Evolutionary conservation across 2,888 invertebrate species (phyloP).

Genomic region (Esperia sulphurella): DNA sequence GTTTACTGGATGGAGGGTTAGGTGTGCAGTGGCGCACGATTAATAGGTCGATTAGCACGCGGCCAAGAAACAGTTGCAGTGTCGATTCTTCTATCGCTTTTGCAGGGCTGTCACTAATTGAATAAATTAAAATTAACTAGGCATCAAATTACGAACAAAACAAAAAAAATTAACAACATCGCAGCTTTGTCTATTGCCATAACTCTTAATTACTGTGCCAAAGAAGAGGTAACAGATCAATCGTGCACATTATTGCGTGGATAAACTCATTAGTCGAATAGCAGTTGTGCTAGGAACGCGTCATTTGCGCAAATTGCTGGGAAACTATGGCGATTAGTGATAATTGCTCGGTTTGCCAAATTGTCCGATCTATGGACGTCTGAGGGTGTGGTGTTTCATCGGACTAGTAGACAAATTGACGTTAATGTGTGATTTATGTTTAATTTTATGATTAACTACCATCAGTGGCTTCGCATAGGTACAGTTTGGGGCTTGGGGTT

Average conservation of each 20-base stretch:
- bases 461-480: no score
- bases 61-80: conserved; percentile 47
- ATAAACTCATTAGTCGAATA: conserved; percentile 55
- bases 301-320: conserved; percentile 59
- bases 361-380: conserved; percentile 39
- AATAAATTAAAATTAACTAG: not conserved
- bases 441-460: no score
- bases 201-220: not conserved
- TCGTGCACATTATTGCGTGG: conserved; percentile 39
- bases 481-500: no score
- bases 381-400: conserved; percentile 1
- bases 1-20: conserved; percentile 25
- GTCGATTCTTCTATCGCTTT: conserved; percentile 48
- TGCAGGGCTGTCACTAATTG: conserved; percentile 38
- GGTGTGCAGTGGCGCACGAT: conserved; percentile 35
- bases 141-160: no score
- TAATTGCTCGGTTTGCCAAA: conserved; percentile 63
- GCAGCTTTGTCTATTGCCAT: no score
- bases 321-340: conserved; percentile 62
- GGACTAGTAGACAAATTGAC: not conserved
- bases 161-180: no score
- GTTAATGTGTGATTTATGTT: not conserved
- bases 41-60: conserved; percentile 68
- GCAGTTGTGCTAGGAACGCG: conserved; percentile 44
- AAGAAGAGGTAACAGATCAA: conserved; percentile 31